These are phyloP conservation scores for Boleophthalmus pectinirostris DNA, from an alignment of 2,113 vertebrate species.

Conservation along the genomic window DNA sequence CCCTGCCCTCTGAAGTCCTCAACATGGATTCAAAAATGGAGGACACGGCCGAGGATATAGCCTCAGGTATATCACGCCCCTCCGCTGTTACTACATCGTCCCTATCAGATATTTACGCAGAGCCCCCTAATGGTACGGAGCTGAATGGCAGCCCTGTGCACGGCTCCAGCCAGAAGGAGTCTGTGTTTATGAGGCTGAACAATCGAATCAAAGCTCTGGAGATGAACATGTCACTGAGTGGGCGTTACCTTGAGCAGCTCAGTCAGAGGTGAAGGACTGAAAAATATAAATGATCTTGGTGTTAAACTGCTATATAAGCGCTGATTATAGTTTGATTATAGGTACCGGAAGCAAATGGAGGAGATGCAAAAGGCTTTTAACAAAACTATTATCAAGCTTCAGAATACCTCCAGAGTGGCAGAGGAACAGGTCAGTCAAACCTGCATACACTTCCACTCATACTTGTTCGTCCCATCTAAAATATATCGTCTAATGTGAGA, in stretches of 20 bases:
- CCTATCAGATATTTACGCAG: conserved; percentile 90
- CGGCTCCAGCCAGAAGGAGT: conserved; percentile 94
- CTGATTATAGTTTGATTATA: conserved; percentile 37
- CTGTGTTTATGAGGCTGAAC: conserved; percentile 97
- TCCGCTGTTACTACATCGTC: conserved; percentile 18
- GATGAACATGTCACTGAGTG: conserved; percentile 98
- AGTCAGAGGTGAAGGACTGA: conserved; percentile 87
- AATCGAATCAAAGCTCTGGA: conserved; percentile 98
- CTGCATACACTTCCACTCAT: neutral
- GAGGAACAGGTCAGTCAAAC: conserved; percentile 89
- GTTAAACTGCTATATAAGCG: neutral
- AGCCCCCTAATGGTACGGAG: conserved; percentile 86
- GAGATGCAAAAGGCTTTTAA: conserved; percentile 99
- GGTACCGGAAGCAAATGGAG: conserved; percentile 98
- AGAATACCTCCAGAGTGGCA: conserved; percentile 94
- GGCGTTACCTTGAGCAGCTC: conserved; percentile 96
- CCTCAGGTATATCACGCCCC: conserved; percentile 71
- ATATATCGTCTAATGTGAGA: neutral
- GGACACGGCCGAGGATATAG: conserved; percentile 78
- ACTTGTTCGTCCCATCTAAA: neutral
- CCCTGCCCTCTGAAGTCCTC: conserved; percentile 42
- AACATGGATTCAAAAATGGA: conserved; percentile 75
- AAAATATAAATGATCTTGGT: neutral
- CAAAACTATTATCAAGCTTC: conserved; percentile 96
- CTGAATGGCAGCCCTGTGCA: conserved; percentile 87